Base-by-base conservation (phyloP, 2,888 invertebrate genomes). In the Anthophora plumipes region DNA sequence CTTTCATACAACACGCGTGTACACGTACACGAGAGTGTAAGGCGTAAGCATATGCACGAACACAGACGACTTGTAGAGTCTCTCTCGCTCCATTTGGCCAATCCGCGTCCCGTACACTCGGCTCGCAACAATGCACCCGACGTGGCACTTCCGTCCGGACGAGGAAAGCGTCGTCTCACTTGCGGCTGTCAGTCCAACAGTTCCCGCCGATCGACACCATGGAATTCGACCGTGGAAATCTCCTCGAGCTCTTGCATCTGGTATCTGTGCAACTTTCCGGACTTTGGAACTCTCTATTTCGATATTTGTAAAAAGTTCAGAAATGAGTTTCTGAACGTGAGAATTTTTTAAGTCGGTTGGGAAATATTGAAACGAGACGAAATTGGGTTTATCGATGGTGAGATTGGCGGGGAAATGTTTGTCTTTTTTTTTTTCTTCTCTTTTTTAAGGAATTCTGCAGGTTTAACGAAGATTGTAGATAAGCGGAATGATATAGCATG, bases 71-170 rank as follows among this genome's bases (percentile, higher is more conserved):
- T 78, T 59, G 77, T 3, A 20, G 48, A 25, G 52, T 77, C 48
- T 77, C 83, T 86, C 83, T 85, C 87, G 88, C 88, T 89, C 88
- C 84, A 89, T 90, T 90, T 90, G 87, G 89, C 87, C 89, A 83
- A 89, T 88, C 85, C 82, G 86, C 85, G 82, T 84, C 66, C 80
- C 83, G 83, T 78, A 69, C 76, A 77, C 80, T 77, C 71, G 69
- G 78, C 79, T 75, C 77, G 84, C 85, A 88, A 90, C 89, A 90
- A 90, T 91, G 90, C 85, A 88, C 84, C 82, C 90, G 85, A 89
- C 90, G 87, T 88, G 88, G 86, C 89, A 90, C 90, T 91, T 91
- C 91, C 91, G 89, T 87, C 88, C 87, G 88, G 87, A 82, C 87
- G 83, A 83, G 85, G 83, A 85, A 88, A 82, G 70, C 83, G 70